phyloP scores from a whole-genome alignment of 2,888 invertebrate genomes.

The Ptycholaimellus sp. region DNA sequence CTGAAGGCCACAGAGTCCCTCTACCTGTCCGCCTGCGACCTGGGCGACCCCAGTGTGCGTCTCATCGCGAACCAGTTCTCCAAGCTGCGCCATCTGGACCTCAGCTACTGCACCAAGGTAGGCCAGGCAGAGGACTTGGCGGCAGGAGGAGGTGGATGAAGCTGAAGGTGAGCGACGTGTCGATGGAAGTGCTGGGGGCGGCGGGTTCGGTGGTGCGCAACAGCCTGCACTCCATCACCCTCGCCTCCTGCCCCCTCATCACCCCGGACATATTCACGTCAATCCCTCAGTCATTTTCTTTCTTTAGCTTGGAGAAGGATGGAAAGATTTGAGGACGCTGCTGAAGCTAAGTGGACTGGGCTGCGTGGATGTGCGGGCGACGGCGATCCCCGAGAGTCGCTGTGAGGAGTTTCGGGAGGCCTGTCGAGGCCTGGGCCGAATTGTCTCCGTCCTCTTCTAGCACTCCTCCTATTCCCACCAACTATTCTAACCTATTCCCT shows the following conservation, averaged over 20 bases:
- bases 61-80: constrained; percentile 4
- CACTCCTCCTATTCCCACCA: too few species aligned
- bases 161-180: constrained; percentile 1
- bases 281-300: too few species aligned
- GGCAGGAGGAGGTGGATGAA: neutral
- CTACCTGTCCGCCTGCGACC: constrained; percentile 3
- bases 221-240: neutral
- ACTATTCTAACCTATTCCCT: too few species aligned
- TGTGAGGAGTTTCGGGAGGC: too few species aligned
- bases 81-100: neutral
- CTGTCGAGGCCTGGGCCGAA: too few species aligned
- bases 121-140: neutral
- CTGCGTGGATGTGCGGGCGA: too few species aligned
- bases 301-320: too few species aligned
- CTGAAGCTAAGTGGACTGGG: too few species aligned
- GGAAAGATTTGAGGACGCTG: too few species aligned
- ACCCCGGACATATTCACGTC: too few species aligned
- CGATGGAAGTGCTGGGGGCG: neutral
- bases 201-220: neutral
- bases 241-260: constrained; percentile 3
- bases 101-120: constrained; percentile 3
- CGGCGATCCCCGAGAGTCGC: too few species aligned
- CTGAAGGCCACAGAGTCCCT: neutral
- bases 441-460: too few species aligned
- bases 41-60: constrained; percentile 4